Evolutionary conservation across 2,797 vertebrate genomes (phyloP), one percentile per base, ranked within the genome.

Genomic region (Melanotaenia parkinsoni): DNA sequence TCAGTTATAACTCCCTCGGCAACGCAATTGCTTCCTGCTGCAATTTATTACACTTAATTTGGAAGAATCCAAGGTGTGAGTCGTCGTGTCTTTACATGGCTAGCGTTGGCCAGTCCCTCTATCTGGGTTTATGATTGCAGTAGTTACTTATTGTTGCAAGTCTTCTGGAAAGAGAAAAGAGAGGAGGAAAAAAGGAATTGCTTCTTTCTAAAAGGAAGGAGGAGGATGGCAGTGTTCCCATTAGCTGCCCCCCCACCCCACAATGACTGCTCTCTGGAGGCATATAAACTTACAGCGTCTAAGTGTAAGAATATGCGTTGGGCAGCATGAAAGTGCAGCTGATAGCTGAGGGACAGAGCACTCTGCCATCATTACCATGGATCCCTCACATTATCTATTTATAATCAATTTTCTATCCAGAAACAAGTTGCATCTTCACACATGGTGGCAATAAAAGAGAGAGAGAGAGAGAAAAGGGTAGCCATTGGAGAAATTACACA

Each of bases 1-100:
- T 92, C 86, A 80, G 87, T 94, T 94, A 93, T 92, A 88, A 80
- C 85, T 72, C 83, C 79, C 84, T 91, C 92, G 89, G 91, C 93
- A 93, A 74, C 14, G 64, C 85, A 74, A 91, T 88, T 88, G 81
- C 88, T 92, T 92, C 90, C 90, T 81, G 61, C 88, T 83, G 87
- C 84, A 84, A 90, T 92, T 91, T 93, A 93, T 91, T 89, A 89
- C 70, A 30, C 84, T 77, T 62, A 82, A 91, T 91, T 88, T 84
- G 86, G 88, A 89, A 84, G 83, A 90, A 87, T 93, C 91, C 82
- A 84, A 86, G 87, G 84, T 76, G 87, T 37, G 86, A 88, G 85
- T 82, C 64, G 70, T 6, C 5, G 12, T 72, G 61, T 81, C 70
- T 67, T 70, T 43, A 51, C 76, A 30, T 20, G 35, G 70, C 74